Conservation (phyloP, 2,113 vertebrate species). For the Scatophagus argus region DNA sequence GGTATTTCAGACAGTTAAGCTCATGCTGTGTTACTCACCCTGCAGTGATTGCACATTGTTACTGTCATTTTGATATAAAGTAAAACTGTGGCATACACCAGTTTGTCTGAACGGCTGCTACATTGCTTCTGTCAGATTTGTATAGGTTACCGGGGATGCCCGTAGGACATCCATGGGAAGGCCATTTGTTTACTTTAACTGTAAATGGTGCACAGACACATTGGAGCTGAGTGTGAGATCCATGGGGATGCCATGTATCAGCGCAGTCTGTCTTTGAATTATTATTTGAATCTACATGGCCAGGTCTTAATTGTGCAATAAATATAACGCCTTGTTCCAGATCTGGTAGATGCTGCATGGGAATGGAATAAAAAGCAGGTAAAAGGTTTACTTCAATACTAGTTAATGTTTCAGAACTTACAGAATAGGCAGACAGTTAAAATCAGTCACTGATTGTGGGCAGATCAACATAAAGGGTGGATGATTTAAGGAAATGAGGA, state of each 20-base stretch:
- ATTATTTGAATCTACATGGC: background rate
- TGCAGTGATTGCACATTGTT: conserved; percentile 6
- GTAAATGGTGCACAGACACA: background rate
- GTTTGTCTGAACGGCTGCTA: conserved; percentile 1
- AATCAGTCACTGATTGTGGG: conserved; percentile 10
- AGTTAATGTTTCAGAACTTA: background rate
- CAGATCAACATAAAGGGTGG: background rate
- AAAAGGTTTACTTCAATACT: background rate
- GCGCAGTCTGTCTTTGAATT: background rate
- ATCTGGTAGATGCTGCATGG: conserved; percentile 1
- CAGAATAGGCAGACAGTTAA: background rate
- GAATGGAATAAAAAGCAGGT: background rate
- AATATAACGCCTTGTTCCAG: background rate
- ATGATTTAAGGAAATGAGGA: background rate
- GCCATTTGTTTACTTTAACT: conserved; percentile 30
- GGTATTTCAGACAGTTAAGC: background rate
- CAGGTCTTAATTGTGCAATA: conserved; percentile 9
- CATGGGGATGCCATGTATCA: background rate
- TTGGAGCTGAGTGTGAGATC: conserved; percentile 11
- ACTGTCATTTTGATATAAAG: conserved; percentile 28
- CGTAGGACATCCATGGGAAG: conserved; percentile 6
- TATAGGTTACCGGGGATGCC: background rate
- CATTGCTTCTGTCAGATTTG: conserved; percentile 17
- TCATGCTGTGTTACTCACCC: background rate
- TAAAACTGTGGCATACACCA: background rate